Evolutionary conservation across 2,113 vertebrate genomes (phyloP), one percentile per base, ranked within the genome.

Genomic region (Fukomys damarensis): DNA sequence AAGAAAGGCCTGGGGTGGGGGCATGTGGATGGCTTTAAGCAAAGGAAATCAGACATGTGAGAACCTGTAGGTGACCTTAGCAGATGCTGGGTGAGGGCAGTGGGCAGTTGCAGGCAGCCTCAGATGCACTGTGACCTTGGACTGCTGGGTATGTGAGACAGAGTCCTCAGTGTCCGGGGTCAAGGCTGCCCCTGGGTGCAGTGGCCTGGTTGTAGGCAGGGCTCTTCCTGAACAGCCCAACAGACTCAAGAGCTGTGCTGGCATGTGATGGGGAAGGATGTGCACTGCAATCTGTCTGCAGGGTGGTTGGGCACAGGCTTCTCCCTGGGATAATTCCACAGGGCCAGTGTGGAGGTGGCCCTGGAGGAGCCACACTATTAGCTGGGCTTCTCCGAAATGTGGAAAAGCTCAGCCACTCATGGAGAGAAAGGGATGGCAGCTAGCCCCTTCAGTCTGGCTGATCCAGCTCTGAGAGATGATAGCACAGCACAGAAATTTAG

Each of bases 161-260:
- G 28, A 59, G 20, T 5, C 72, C 65, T 79, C 32, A 3, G 63
- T 2, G 24, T n/a, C n/a, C n/a, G 68, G 32, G 3, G 24, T 9
- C 2, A 65, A 54, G 19, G 41, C 20, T 2, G 1, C 12, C 11
- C 2, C 0, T 7, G 5, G 14, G 19, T 28, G 9, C 19, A 52
- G 22, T 0, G 0, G 43, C 32, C 79, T 5, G 2, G 3, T 0
- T 19, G 0, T 7, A 22, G 77, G 1, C 0, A 2, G 32, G 10
- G 5, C 3, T 41, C 17, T 89, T 66, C 72, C 84, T 19, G 11
- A 86, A 13, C 20, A 28, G 14, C 12, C 30, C 0, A 9, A 7
- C 2, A 49, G 59, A 84, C 56, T 54, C 30, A 19, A 13, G 61
- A 26, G 19, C 4, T 2, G 7, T 24, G 0, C 46, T 41, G 17